Base-by-base conservation (phyloP, 2,888 invertebrate species). In the Brenthis ino region DNA sequence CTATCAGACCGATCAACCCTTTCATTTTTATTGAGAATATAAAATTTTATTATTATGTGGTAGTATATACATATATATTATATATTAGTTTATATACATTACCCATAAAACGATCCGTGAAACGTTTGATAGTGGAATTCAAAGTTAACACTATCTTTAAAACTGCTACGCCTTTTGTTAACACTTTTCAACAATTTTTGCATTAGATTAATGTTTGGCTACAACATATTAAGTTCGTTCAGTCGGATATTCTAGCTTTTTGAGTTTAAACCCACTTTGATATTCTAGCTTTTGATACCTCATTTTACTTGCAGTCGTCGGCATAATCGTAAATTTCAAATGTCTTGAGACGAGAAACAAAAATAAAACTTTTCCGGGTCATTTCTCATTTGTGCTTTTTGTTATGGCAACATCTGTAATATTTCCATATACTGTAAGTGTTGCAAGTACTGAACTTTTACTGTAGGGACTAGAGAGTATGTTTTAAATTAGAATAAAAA, bases 251-350 rank as follows among this genome's bases (percentile, higher is more conserved):
- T 43, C 37, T 11, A 43, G 37, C 11, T 8, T 37, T 37, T 37
- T 37, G 37, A 37, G 37, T 37, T 37, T 37, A 37, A 37, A 37
- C 37, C 11, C 37, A 43, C 37, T 43, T 43, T 43, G 33, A n/a
- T 16, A 11, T 47, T 28, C 14, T 47, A 66, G 16, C 48, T 55
- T 50, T 55, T 55, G 16, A 50, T 48, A 54, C 28, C 8, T 54
- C 54, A 43, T 60, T 54, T 16, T 20, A 56, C 63, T 28, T 48
- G 33, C 54, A 55, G 60, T 50, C 50, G 33, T 60, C 28, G 60
- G 14, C 48, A 54, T 67, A 67, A 61, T 56, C 60, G 55, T 67
- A 67, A 60, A 67, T 55, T 60, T 55, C 16, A 53, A 66, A 66
- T 66, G 58, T 47, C 60, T 67, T 55, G 28, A 66, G 60, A 66